Percentiles rank a stretch among this genome's conserved stretches.
Evolutionary conservation across 2,113 vertebrate genomes (phyloP).

Genomic region (Piaya cayana): DNA sequence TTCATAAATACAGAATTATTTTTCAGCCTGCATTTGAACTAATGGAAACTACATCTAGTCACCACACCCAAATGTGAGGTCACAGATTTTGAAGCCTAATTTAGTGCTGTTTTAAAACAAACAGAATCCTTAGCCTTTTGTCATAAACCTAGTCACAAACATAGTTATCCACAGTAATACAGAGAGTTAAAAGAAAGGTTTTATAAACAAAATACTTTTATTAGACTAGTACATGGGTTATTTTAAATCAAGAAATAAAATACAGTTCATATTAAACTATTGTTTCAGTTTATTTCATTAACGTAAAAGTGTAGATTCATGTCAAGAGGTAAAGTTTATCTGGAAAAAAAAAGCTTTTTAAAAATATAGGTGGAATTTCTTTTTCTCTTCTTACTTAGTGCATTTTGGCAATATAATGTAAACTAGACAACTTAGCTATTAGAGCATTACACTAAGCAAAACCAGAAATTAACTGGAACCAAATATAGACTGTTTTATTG

Average conservation of each 20-base stretch:
- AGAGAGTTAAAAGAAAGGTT: neutral
- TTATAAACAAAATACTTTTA: constrained; percentile 50
- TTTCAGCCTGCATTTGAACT: neutral
- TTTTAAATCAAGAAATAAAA: constrained; percentile 26
- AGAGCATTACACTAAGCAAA: neutral
- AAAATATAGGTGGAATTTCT: neutral
- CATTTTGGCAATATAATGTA: neutral
- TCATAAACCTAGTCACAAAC: neutral
- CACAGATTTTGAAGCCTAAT: neutral
- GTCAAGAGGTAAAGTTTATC: neutral
- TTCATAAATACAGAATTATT: neutral
- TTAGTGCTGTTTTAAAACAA: neutral
- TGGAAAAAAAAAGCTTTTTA: neutral
- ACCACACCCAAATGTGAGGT: neutral
- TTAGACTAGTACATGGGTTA: neutral
- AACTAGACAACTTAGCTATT: neutral
- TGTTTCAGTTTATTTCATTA: neutral
- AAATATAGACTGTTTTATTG: neutral
- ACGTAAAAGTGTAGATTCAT: neutral
- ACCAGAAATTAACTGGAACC: neutral
- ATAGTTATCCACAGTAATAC: neutral
- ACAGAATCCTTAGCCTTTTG: neutral
- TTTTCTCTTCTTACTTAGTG: neutral
- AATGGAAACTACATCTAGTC: neutral
- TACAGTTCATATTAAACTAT: neutral